Percentiles rank a stretch among this genome's conserved stretches.
These are phyloP conservation scores for Microplitis manilae DNA, from an alignment of 2,888 invertebrate species.

Conservation along the genomic window DNA sequence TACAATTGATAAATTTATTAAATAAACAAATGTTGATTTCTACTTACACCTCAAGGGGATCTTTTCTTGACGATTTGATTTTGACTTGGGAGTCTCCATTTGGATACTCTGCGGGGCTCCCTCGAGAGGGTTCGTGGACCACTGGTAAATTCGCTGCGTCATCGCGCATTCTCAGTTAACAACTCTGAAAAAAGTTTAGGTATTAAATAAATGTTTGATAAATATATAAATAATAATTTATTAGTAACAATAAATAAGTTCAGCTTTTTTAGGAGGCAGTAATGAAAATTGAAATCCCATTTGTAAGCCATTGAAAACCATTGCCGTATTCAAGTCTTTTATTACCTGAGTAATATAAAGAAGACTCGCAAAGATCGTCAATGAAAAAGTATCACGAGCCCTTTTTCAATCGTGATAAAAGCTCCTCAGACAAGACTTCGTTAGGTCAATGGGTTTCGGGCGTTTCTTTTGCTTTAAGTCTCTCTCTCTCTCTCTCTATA, in stretches of 20 bases:
- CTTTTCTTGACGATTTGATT: slow-evolving; percentile 64
- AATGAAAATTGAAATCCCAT: not conserved
- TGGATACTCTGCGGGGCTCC: slow-evolving; percentile 63
- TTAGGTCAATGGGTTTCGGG: slow-evolving; percentile 42
- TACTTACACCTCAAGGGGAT: slow-evolving; percentile 69
- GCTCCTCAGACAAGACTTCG: slow-evolving; percentile 53
- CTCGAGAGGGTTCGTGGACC: slow-evolving; percentile 68
- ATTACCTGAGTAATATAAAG: slow-evolving; percentile 1
- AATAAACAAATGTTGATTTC: not conserved
- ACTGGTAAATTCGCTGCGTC: slow-evolving; percentile 70
- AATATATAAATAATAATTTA: too few species aligned
- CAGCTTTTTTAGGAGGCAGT: not conserved
- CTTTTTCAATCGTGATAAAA: slow-evolving; percentile 43
- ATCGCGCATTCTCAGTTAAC: slow-evolving; percentile 70
- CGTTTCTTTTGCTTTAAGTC: not conserved
- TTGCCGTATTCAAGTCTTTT: not conserved
- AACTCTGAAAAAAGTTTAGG: slow-evolving; percentile 59
- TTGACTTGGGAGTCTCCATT: slow-evolving; percentile 68
- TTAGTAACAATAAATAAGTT: not conserved
- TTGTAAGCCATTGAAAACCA: not conserved
- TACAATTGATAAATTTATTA: too few species aligned
- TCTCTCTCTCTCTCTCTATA: not conserved
- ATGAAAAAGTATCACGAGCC: not conserved
- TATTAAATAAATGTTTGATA: too few species aligned
- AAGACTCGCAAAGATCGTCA: not conserved